phyloP scores from a whole-genome alignment of 2,113 vertebrate species.

The Cottus gobio region DNA sequence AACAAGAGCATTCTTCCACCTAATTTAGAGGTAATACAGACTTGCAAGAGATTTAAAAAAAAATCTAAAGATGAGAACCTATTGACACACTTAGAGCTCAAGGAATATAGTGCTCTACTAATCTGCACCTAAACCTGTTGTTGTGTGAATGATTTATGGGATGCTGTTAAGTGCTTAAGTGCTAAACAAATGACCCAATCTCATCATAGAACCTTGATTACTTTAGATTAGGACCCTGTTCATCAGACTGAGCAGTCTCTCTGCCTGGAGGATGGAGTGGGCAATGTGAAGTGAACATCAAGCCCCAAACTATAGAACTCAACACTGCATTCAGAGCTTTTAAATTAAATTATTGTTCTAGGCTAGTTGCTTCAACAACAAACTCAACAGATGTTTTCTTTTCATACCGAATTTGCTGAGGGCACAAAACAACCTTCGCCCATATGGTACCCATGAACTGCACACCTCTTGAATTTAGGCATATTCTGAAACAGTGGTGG shows the following conservation, averaged over 20 bases:
- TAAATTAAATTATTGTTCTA: not conserved
- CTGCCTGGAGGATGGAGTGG: not conserved
- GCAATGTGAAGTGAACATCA: constrained; percentile 1
- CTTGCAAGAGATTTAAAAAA: not conserved
- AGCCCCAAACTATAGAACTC: not conserved
- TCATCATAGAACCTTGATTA: constrained; percentile 13
- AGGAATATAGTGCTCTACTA: not conserved
- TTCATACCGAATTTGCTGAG: not conserved
- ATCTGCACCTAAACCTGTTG: constrained; percentile 14
- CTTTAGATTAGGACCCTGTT: constrained; percentile 24
- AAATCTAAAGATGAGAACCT: not conserved
- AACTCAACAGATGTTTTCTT: constrained; percentile 38
- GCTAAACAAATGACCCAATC: constrained; percentile 45
- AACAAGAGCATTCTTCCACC: not conserved
- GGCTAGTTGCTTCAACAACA: not conserved
- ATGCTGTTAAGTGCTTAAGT: constrained; percentile 26
- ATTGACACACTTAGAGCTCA: not conserved
- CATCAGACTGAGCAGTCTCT: constrained; percentile 1
- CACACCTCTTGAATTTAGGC: not conserved
- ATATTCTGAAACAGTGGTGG: constrained; percentile 1
- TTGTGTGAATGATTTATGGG: constrained; percentile 36
- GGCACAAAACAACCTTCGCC: not conserved
- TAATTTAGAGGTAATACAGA: not conserved
- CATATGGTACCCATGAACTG: constrained; percentile 18
- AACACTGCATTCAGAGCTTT: not conserved